These are phyloP conservation scores for Enteromius unitaeniatus DNA, from an alignment of 2,797 vertebrate species.

Conservation along the genomic window DNA sequence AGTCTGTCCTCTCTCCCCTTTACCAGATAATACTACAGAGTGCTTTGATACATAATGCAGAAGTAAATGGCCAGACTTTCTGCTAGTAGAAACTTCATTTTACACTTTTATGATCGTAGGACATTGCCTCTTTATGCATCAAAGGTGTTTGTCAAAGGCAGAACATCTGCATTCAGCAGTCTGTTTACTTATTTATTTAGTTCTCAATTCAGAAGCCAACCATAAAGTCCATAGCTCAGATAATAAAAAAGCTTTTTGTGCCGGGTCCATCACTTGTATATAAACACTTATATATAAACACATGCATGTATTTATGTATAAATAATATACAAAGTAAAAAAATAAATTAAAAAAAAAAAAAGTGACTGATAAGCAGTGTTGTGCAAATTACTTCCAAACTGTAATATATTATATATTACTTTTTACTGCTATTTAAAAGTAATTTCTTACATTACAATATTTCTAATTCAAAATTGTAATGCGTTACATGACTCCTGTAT, in stretches of 20 bases:
- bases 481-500: too few relatives aligned
- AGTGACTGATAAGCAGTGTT: too few relatives aligned
- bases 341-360: too few relatives aligned
- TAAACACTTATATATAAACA: too few relatives aligned
- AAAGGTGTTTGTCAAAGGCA: constrained; percentile 21
- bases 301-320: too few relatives aligned
- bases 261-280: neutral
- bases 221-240: neutral
- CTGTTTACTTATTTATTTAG: constrained; percentile 20
- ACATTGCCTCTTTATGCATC: constrained; percentile 28
- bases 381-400: too few relatives aligned
- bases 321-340: too few relatives aligned
- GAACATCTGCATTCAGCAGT: constrained; percentile 11
- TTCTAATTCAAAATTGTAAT: too few relatives aligned
- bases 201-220: constrained; percentile 1
- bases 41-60: constrained; percentile 32
- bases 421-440: too few relatives aligned
- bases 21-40: constrained; percentile 34
- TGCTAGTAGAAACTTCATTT: constrained; percentile 13
- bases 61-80: constrained; percentile 10
- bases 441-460: too few relatives aligned
- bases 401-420: too few relatives aligned
- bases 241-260: neutral
- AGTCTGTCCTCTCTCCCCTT: constrained; percentile 15
- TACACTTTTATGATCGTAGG: constrained; percentile 20